Conservation (phyloP, 2,797 vertebrate species). For the Urosaurus nigricauda region DNA sequence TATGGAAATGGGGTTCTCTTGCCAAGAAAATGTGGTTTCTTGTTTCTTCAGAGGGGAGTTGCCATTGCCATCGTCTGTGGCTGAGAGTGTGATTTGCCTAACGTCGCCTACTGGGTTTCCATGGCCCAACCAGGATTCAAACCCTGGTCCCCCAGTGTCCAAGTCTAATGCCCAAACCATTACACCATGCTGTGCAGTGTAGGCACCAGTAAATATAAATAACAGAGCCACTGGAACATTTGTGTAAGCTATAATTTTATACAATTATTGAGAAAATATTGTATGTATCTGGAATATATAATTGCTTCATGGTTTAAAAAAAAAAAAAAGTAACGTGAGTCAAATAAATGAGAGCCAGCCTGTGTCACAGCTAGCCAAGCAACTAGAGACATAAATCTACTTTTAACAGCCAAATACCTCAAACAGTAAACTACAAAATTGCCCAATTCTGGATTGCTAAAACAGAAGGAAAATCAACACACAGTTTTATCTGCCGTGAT, state of each 20-base stretch:
- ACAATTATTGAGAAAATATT: background rate
- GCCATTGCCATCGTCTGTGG: no score
- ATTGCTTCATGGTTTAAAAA: background rate
- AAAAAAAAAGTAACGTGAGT: background rate
- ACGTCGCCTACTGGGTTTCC: no score
- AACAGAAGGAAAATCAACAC: background rate
- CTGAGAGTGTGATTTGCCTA: no score
- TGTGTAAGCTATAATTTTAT: background rate
- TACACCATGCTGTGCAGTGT: no score
- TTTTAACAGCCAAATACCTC: constrained; percentile 10
- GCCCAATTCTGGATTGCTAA: background rate
- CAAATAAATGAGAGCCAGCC: background rate
- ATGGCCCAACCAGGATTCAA: no score
- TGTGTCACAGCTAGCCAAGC: background rate
- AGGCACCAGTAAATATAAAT: background rate
- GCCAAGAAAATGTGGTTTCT: no score
- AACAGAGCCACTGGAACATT: background rate
- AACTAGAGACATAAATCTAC: background rate
- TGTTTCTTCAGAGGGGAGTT: no score
- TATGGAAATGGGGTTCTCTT: no score
- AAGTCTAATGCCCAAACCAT: no score
- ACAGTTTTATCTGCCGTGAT: background rate
- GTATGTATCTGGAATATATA: background rate
- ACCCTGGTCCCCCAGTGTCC: no score
- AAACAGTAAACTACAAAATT: background rate